Conservation (phyloP, 1,140 invertebrate genomes). For the Drosophila sturtevanti region DNA sequence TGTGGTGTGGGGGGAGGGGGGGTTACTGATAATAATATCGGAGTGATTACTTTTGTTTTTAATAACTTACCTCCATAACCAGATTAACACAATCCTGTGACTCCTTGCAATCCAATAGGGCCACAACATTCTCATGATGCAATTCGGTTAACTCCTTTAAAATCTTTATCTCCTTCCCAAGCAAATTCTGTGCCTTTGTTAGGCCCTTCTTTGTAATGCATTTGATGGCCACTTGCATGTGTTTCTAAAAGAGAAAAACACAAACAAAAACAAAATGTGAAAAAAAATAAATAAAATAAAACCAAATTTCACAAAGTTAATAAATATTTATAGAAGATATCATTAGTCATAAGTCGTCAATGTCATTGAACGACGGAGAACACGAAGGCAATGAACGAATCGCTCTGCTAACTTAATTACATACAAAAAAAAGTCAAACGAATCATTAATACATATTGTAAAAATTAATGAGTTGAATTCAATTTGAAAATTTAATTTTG, state of each 20-base stretch:
- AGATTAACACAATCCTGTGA: constrained; percentile 96
- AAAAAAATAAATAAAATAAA: too few species aligned
- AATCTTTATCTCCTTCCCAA: constrained; percentile 99
- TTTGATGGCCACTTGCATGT: constrained; percentile 96
- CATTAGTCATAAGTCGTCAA: constrained; percentile 38
- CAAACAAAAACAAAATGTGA: constrained; percentile 21
- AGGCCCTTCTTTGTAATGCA: constrained; percentile 98
- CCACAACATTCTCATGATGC: constrained; percentile 99
- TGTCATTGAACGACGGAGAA: constrained; percentile 47
- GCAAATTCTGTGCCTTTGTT: constrained; percentile 97
- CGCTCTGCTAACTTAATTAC: constrained; percentile 25
- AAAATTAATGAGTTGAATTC: constrained; percentile 30
- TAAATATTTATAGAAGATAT: constrained; percentile 46
- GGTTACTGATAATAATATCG: too few species aligned
- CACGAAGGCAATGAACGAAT: neutral
- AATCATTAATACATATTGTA: neutral
- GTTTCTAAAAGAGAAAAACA: constrained; percentile 92
- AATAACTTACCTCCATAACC: constrained; percentile 96
- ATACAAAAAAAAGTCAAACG: constrained; percentile 26
- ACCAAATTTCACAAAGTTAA: constrained; percentile 19
- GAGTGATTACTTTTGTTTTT: too few species aligned
- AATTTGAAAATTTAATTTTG: constrained; percentile 31
- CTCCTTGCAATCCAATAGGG: constrained; percentile 98
- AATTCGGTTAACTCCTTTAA: constrained; percentile 98
- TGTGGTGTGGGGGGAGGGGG: too few species aligned